These are phyloP conservation scores for Ptycholaimellus sp. DNA, from an alignment of 2,888 invertebrate species.

Conservation along the genomic window DNA sequence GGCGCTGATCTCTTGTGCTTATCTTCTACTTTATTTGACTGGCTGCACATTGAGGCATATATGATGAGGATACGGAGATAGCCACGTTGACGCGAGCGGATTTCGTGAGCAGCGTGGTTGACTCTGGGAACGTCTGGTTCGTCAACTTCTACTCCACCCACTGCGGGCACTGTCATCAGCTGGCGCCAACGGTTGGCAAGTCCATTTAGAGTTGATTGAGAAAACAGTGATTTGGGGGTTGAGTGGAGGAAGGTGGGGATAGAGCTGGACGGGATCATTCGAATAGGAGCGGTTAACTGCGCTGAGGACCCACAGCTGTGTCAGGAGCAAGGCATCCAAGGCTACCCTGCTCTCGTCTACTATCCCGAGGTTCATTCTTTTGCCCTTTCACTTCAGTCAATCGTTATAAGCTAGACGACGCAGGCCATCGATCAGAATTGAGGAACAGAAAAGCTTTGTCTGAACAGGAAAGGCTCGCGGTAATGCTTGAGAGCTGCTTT, in stretches of 20 bases:
- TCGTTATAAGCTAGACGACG: too few relatives aligned
- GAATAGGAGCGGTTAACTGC: slow-evolving; percentile 62
- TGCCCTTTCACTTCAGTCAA: too few relatives aligned
- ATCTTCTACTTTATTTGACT: too few relatives aligned
- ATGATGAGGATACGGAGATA: slow-evolving; percentile 57
- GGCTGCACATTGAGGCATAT: too few relatives aligned
- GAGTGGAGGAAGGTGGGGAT: slow-evolving; percentile 52
- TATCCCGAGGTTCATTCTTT: slow-evolving; percentile 42
- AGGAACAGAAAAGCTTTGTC: too few relatives aligned
- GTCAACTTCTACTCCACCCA: slow-evolving; percentile 65
- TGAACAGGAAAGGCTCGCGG: too few relatives aligned
- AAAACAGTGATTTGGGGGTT: slow-evolving; percentile 7
- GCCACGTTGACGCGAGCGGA: slow-evolving; percentile 47
- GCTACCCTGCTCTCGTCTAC: slow-evolving; percentile 51
- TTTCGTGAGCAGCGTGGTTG: slow-evolving; percentile 39
- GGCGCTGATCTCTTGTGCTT: too few relatives aligned
- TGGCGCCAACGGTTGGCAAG: slow-evolving; percentile 48
- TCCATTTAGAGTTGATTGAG: too few relatives aligned
- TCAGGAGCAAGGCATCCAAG: slow-evolving; percentile 44
- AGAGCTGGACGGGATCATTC: slow-evolving; percentile 50
- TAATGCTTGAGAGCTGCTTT: too few relatives aligned
- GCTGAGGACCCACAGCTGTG: slow-evolving; percentile 58
- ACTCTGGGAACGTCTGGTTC: slow-evolving; percentile 47
- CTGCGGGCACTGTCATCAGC: slow-evolving; percentile 56
- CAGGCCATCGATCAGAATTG: too few relatives aligned